phyloP scores from a whole-genome alignment of 2,888 invertebrate species.

The Panorpa germanica region DNA sequence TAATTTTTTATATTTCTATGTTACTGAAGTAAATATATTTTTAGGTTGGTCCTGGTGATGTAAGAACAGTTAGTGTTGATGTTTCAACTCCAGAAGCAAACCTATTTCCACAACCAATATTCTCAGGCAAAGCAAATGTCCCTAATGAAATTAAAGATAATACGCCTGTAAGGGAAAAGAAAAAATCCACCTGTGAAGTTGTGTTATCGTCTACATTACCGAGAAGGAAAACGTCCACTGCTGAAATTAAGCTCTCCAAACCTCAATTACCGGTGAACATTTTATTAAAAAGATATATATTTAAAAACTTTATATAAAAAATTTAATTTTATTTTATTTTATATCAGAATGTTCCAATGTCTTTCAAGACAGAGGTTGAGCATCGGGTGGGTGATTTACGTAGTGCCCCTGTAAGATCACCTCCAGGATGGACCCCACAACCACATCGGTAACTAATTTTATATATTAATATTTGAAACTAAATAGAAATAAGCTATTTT shows the following conservation, averaged over 20 bases:
- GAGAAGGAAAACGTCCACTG: conserved; percentile 40
- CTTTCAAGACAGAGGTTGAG: conserved; percentile 39
- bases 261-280: too few species aligned
- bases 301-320: neutral
- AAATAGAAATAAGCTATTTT: too few species aligned
- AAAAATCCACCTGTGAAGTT: conserved; percentile 43
- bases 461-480: too few species aligned
- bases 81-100: conserved; percentile 20
- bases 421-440: too few species aligned
- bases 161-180: conserved; percentile 19
- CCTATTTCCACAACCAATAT: conserved; percentile 13
- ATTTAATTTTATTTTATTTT: neutral
- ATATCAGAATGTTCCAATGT: conserved; percentile 20
- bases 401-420: conserved; percentile 23
- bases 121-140: conserved; percentile 13
- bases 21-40: conserved; percentile 14
- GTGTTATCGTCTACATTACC: conserved; percentile 45
- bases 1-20: conserved; percentile 2
- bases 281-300: neutral
- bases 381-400: conserved; percentile 29
- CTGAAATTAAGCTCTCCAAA: too few species aligned
- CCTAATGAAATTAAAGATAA: conserved; percentile 8
- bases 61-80: conserved; percentile 21
- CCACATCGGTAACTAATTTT: too few species aligned
- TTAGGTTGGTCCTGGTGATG: conserved; percentile 21